Evolutionary conservation across 2,888 invertebrate genomes (phyloP), one percentile per base, ranked within the genome.

Genomic region (Steinernema scapterisci): DNA sequence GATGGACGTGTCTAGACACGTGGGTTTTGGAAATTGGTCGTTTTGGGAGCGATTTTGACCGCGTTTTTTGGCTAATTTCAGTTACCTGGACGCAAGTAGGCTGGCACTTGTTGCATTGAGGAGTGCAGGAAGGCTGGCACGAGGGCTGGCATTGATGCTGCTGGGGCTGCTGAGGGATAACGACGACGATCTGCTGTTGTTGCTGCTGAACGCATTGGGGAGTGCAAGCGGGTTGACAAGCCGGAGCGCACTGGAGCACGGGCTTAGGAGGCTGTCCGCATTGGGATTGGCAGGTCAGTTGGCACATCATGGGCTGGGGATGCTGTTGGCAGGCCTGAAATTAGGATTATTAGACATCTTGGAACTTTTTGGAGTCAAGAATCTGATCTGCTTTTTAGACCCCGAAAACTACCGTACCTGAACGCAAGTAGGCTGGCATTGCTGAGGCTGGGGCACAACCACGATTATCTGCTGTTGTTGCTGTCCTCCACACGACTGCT

Each of bases 201-300:
- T 63, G 63, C 19, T 63, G 63, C 63, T 63, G 63, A 13, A 63
- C 63, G 63, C 63, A 63, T 63, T 63, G 63, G 31, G 63, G 63
- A 27, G 63, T 63, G 38, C 63, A 63, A 31, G 63, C 27, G 31
- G 63, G 63, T 19, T 63, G 63, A 31, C 63, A 63, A 16, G 63
- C 63, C 2, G 63, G 63, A 31, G 63, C 63, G 31, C 63, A 63
- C 63, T 63, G 63, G 63, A 63, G 63, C 27, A 63, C 63, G 11
- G 63, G 63, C 38, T 27, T 13, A 13, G 63, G 63, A 31, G 63
- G 31, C 31, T 63, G 31, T 9, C 31, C 63, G 31, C 63, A 63
- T 27, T 63, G 63, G 31, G 63, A 63, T 25, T 63, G 63, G 19
- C 63, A 63, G 5, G 63, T 63, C 63, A 63, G 23, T 25, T 63